A percentile compares a stretch with the other conserved stretches of the same genome.
Conservation (phyloP, 2,797 vertebrate genomes). For the Artibeus jamaicensis region DNA sequence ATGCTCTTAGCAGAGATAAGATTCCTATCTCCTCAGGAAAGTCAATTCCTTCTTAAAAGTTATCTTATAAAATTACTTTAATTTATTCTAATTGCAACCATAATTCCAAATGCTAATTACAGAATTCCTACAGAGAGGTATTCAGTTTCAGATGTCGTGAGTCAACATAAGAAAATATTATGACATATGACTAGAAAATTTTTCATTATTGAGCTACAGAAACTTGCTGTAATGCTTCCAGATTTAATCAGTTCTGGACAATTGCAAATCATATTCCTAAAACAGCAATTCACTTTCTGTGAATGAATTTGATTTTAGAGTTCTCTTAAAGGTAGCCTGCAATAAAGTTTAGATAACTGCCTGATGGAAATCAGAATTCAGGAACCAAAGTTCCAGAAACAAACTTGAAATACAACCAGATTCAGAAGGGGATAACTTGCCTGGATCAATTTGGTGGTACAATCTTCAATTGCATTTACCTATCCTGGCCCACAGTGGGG, state of each 20-base stretch:
- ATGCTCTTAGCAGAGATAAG: neutral
- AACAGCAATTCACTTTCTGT: conserved; percentile 31
- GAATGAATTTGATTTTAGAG: neutral
- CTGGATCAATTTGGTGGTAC: neutral
- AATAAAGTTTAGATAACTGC: conserved; percentile 33
- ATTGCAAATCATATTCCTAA: conserved; percentile 38
- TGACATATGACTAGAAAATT: conserved; percentile 28
- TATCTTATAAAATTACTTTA: conserved; percentile 48
- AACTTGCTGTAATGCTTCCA: conserved; percentile 31
- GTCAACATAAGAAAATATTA: conserved; percentile 58
- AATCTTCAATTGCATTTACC: neutral
- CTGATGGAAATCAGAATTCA: conserved; percentile 53
- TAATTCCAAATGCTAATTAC: conserved; percentile 61
- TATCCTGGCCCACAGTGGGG: neutral
- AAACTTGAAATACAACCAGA: neutral
- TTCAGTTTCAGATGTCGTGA: conserved; percentile 4
- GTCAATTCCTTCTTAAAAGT: conserved; percentile 47
- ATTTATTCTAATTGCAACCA: conserved; percentile 53
- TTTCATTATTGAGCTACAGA: conserved; percentile 50
- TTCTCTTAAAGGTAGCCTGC: neutral
- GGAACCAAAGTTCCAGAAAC: conserved; percentile 35
- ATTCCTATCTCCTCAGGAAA: conserved; percentile 9
- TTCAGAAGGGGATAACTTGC: neutral
- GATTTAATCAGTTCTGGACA: conserved; percentile 21
- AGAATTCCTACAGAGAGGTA: conserved; percentile 47